Evolutionary conservation across 2,113 vertebrate species (phyloP), one percentile per base, ranked within the genome.

Genomic region (Ploceus nigricollis): DNA sequence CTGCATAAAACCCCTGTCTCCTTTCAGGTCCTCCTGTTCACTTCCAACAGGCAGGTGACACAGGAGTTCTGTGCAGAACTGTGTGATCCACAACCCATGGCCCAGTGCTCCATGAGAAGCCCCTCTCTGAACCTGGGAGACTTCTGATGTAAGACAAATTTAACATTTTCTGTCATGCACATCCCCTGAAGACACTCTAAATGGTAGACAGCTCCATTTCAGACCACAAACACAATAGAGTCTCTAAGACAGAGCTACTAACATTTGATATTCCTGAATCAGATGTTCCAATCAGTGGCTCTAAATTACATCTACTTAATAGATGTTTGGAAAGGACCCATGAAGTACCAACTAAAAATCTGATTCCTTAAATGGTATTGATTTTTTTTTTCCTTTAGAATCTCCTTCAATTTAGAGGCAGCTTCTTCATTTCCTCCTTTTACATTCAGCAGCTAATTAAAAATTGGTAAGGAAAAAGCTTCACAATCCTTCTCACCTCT

Each of bases 311-410:
- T 56, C 66, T 92, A 63, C 93, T 95, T 95, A 86, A 82, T 75
- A 81, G 82, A n/a, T n/a, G n/a, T 95, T 88, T 96, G 94, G 94
- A 97, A 95, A 85, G 60, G 39, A 83, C 86, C 56, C 89, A 92
- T 82, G 68, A 94, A 89, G 63, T 78, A 61, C 53, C 90, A 90
- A 80, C 88, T 95, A 80, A 90, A 96, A 96, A 83, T 87, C 90
- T 85, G 87, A 91, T 96, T 96, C 81, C 89, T 97, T 96, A 97
- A 96, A 97, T 0, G 2, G 30, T 91, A 97, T 94, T 97, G 96
- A 96, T 96, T 97, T 96, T 90, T 91, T 87, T 89, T 65, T 70
- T 57, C 19, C 57, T 92, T 83, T 86, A 96, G 50, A 91, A 89
- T 91, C 78, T 48, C 33, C 63, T 95, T 93, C 93, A 89, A 93